These are phyloP conservation scores for Zele albiditarsus DNA, from an alignment of 2,888 invertebrate species.

Conservation along the genomic window DNA sequence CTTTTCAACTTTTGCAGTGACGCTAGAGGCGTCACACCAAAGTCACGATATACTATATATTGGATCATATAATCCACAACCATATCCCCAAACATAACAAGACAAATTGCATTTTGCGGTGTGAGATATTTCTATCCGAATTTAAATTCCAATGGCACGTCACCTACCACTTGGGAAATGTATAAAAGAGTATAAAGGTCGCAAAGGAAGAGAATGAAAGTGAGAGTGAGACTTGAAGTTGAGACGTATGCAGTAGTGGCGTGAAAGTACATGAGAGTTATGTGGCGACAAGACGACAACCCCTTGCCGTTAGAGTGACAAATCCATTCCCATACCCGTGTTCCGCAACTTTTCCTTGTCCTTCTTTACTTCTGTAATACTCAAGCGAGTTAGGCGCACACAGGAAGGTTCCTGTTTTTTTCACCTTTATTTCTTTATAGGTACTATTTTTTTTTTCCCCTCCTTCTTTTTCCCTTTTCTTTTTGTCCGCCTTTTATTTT, in stretches of 20 bases:
- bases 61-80: not conserved
- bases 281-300: conserved; percentile 65
- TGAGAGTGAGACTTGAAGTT: conserved; percentile 19
- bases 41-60: not conserved
- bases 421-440: conserved; percentile 20
- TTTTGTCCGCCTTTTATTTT: conserved; percentile 18
- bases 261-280: conserved; percentile 55
- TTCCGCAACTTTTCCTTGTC: conserved; percentile 44
- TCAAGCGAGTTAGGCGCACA: conserved; percentile 30
- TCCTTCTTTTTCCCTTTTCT: not conserved
- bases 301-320: conserved; percentile 64
- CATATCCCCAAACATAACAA: conserved; percentile 50
- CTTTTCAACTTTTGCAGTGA: too few species aligned
- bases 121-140: conserved; percentile 59
- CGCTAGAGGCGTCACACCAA: not conserved
- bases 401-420: conserved; percentile 22
- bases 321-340: conserved; percentile 59
- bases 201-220: conserved; percentile 35
- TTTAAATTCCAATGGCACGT: conserved; percentile 43
- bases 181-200: conserved; percentile 40
- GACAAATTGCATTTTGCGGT: conserved; percentile 60
- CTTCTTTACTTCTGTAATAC: conserved; percentile 20
- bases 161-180: not conserved
- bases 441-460: conserved; percentile 28
- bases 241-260: conserved; percentile 1